Percentiles rank a stretch among this genome's conserved stretches.
Evolutionary conservation across 2,797 vertebrate genomes (phyloP).

Genomic region (Leucoraja ocellata): DNA sequence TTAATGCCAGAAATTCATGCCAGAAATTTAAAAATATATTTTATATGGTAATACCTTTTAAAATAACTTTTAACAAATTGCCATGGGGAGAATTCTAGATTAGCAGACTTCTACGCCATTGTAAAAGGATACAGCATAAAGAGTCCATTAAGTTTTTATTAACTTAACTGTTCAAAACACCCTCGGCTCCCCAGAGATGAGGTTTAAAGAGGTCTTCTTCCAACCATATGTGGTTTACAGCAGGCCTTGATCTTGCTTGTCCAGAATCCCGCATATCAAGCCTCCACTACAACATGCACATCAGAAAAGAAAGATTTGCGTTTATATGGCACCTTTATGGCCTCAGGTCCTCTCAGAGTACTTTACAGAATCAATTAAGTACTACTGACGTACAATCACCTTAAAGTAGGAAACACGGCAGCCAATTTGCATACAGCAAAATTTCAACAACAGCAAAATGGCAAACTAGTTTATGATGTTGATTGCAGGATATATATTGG

Average conservation of each 20-base stretch:
- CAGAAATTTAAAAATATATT: neutral
- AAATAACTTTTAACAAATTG: neutral
- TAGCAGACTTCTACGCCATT: neutral
- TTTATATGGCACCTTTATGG: too few species aligned
- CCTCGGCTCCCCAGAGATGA: slow-evolving; percentile 36
- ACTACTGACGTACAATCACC: too few species aligned
- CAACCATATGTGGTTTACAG: slow-evolving; percentile 15
- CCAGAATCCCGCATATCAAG: slow-evolving; percentile 1
- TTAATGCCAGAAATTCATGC: neutral
- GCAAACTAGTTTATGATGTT: too few species aligned
- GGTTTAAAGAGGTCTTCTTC: slow-evolving; percentile 35
- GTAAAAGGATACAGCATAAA: slow-evolving; percentile 12
- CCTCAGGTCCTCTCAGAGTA: too few species aligned
- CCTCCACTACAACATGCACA: neutral
- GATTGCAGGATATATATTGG: too few species aligned
- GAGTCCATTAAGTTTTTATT: slow-evolving; percentile 38
- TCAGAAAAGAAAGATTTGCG: neutral
- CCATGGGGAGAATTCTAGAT: neutral
- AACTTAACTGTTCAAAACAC: slow-evolving; percentile 36
- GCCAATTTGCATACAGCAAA: too few species aligned
- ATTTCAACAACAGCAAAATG: too few species aligned
- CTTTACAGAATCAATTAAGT: too few species aligned
- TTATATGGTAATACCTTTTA: neutral
- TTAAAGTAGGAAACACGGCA: too few species aligned
- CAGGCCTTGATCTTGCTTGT: slow-evolving; percentile 25